Evolutionary conservation across 2,797 vertebrate genomes (phyloP).

Genomic region (Darevskia mixta): DNA sequence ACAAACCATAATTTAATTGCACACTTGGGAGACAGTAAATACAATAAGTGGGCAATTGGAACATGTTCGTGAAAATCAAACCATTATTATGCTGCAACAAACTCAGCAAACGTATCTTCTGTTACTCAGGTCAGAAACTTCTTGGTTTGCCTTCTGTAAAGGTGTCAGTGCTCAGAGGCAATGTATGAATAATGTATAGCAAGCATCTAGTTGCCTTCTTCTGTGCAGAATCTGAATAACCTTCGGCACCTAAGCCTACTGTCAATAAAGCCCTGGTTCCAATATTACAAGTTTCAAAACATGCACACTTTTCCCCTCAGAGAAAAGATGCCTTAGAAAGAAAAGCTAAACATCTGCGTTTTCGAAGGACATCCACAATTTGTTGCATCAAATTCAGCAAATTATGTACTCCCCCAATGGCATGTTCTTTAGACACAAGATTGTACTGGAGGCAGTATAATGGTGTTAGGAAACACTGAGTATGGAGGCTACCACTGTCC

Average conservation of each 20-base stretch:
- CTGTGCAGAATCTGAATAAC: slow-evolving; percentile 14
- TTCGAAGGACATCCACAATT: background rate
- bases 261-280: background rate
- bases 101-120: slow-evolving; percentile 45
- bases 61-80: slow-evolving; percentile 1
- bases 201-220: background rate
- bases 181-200: slow-evolving; percentile 49
- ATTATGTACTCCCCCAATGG: background rate
- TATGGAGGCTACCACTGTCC: background rate
- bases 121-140: slow-evolving; percentile 43
- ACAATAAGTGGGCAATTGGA: slow-evolving; percentile 43
- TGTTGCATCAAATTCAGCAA: background rate
- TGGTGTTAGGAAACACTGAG: background rate
- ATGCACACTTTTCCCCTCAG: rapidly evolving
- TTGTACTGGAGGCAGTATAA: background rate
- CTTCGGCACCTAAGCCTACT: background rate
- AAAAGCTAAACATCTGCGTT: rapidly evolving
- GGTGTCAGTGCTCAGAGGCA: background rate
- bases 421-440: background rate
- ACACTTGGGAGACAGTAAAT: slow-evolving; percentile 41
- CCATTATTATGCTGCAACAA: slow-evolving; percentile 21
- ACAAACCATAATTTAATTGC: slow-evolving; percentile 51
- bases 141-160: slow-evolving; percentile 47
- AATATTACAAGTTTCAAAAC: background rate
- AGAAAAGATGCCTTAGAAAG: rapidly evolving